A percentile compares a stretch with the other conserved stretches of the same genome.
phyloP scores from a whole-genome alignment of 2,113 vertebrate genomes.

The Chiloscyllium plagiosum region DNA sequence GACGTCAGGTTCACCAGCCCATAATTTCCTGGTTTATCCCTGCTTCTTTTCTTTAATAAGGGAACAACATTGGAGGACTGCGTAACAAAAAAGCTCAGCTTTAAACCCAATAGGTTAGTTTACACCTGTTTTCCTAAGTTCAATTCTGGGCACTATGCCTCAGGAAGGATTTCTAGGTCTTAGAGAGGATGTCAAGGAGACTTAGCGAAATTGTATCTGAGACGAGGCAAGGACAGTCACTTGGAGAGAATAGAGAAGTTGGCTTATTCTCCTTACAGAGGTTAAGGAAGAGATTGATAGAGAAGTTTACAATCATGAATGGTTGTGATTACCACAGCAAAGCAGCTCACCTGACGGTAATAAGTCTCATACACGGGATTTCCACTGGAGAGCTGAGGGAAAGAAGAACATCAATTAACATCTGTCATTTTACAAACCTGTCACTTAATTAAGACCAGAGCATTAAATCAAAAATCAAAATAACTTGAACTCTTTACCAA shows the following conservation, averaged over 20 bases:
- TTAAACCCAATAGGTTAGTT: neutral
- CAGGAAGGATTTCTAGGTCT: neutral
- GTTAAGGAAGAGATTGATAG: neutral
- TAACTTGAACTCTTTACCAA: neutral
- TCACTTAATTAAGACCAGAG: neutral
- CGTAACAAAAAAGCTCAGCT: neutral
- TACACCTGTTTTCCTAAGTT: neutral
- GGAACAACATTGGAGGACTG: no score
- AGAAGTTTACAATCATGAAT: neutral
- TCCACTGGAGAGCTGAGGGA: conserved; percentile 72
- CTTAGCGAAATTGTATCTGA: neutral
- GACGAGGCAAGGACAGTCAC: neutral
- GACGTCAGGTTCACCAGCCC: no score
- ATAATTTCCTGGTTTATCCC: no score
- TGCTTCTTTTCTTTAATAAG: no score
- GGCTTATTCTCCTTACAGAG: neutral
- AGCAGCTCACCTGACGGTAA: conserved; percentile 80
- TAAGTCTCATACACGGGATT: conserved; percentile 85
- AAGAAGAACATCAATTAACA: conserved; percentile 39
- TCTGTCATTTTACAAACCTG: neutral
- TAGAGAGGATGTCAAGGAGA: neutral
- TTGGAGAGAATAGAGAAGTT: neutral
- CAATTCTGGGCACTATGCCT: neutral
- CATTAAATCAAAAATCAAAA: neutral
- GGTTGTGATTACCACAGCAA: neutral